Conservation (phyloP, 2,797 vertebrate species). For the Anguilla obscura region DNA sequence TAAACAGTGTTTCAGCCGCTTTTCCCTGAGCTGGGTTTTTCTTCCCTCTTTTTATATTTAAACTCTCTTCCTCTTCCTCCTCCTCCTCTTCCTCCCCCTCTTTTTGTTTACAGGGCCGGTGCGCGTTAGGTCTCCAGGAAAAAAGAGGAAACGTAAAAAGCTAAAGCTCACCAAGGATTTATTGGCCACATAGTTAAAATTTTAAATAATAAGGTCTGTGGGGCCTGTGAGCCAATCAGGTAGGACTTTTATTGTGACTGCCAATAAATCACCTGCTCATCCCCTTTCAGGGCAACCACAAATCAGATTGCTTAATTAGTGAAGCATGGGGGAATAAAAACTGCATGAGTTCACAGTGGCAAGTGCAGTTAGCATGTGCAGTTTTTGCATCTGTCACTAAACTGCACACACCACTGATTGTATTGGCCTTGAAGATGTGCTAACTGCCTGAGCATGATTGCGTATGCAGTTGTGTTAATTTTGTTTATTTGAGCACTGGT, state of each 20-base stretch:
- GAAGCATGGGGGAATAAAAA: neutral
- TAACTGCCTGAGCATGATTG: neutral
- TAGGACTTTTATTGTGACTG: slow-evolving; percentile 76
- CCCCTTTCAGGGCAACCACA: slow-evolving; percentile 63
- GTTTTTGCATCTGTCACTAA: neutral
- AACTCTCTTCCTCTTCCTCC: neutral
- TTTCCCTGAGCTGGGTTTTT: no score
- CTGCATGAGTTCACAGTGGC: neutral
- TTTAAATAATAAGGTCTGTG: slow-evolving; percentile 67
- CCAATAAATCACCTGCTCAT: slow-evolving; percentile 59
- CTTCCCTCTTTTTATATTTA: neutral
- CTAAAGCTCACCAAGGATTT: slow-evolving; percentile 83
- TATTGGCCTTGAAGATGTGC: neutral
- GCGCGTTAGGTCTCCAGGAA: slow-evolving; percentile 91
- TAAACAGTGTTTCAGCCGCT: neutral
- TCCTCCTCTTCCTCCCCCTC: neutral
- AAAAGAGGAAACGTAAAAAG: slow-evolving; percentile 96
- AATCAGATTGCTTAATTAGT: slow-evolving; percentile 16
- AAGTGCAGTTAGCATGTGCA: neutral
- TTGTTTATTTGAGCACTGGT: neutral
- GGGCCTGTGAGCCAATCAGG: slow-evolving; percentile 86
- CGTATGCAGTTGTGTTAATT: neutral
- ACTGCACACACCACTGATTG: neutral
- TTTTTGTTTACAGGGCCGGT: neutral
- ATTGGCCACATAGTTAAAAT: slow-evolving; percentile 80